Conservation (phyloP, 2,113 vertebrate genomes). For the Copsychus sechellarum region DNA sequence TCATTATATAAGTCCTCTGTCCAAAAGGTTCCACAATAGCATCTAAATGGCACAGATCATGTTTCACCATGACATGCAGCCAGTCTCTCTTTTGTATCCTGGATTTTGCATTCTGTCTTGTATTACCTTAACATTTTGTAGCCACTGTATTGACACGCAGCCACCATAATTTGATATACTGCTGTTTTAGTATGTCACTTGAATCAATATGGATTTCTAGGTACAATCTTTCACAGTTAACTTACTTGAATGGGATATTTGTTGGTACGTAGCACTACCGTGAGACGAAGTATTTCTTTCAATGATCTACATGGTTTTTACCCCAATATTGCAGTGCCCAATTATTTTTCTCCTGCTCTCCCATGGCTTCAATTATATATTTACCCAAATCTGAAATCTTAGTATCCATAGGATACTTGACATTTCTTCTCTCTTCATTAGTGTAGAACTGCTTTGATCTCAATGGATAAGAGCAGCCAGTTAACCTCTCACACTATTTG, state of each 20-base stretch:
- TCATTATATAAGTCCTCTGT: background rate
- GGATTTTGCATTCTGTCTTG: background rate
- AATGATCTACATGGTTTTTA: background rate
- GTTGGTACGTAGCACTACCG: background rate
- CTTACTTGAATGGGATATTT: background rate
- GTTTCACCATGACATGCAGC: background rate
- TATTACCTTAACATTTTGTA: background rate
- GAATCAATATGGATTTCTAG: background rate
- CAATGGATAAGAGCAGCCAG: background rate
- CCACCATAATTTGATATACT: background rate
- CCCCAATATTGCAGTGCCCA: background rate
- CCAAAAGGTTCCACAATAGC: background rate
- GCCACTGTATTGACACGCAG: background rate
- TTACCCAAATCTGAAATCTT: background rate
- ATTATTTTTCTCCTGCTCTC: background rate
- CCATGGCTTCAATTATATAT: background rate
- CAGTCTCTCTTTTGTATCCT: background rate
- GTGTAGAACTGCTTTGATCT: background rate
- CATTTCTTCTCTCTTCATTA: background rate
- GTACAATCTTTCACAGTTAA: accelerated
- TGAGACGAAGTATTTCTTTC: background rate
- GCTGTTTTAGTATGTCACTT: background rate
- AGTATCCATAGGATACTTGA: background rate
- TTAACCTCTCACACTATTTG: background rate
- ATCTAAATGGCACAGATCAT: background rate